Base-by-base conservation (phyloP, 2,113 vertebrate genomes). In the Aramus guarauna region DNA sequence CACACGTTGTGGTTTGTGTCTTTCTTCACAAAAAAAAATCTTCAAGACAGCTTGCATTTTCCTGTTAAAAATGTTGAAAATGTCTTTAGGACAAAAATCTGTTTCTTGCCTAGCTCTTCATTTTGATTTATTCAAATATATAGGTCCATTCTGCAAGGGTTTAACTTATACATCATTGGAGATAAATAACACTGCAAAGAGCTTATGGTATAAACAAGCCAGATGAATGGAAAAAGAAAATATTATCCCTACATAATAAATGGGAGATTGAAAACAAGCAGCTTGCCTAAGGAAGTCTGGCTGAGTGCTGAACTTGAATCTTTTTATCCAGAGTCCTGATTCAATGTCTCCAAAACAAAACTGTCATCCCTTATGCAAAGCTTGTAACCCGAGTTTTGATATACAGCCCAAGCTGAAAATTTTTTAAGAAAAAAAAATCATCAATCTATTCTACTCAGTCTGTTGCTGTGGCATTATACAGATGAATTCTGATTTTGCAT, bases 121-220 rank as follows among this genome's bases (percentile, higher is more conserved):
- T 95, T 92, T 88, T 90, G 88, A 96, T 94, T 96, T 92, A 95
- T 96, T 96, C 64, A 94, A 91, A 96, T 85, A 73, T 79, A 87
- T 89, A 95, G 41, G 90, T 75, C 58, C 12, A 18, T 92, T 95
- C 63, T 80, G 56, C 66, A 69, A 59, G 63, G 50, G 41, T 58
- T 93, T 77, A 84, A 90, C 84, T 79, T 96, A 78, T 62, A 82
- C 47, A 85, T 90, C 85, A 76, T 47, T 83, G 45, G 41, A 97
- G 85, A 95, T 88, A 96, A 93, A 96, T 96, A 93, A 76, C 66
- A 56, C 48, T 88, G 66, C 78, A 93, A 96, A 82, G n/a, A 92
- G 62, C 69, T 91, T 91, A 88, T 90, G 53, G 32, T 95, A 90
- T 93, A 94, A 97, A 94, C 68, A 94, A 86, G 34, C 9, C 52